Conservation (phyloP, 2,888 invertebrate species). For the Callyntrura sp. region DNA sequence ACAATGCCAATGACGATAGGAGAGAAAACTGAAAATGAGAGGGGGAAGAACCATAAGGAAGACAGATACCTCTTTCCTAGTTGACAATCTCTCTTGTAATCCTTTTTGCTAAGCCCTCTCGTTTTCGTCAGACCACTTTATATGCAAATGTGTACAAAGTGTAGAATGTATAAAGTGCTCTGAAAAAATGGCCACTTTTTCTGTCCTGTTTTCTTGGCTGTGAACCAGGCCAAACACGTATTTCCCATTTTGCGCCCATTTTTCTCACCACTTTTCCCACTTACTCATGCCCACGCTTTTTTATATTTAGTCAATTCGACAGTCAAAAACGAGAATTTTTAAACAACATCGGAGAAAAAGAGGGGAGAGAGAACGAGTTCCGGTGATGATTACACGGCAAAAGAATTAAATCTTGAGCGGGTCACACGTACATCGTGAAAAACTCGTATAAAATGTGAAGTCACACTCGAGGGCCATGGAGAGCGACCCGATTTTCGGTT, state of each 20-base stretch:
- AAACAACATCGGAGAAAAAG: too few relatives aligned
- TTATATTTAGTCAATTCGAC: too few relatives aligned
- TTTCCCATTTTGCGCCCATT: constrained; percentile 23
- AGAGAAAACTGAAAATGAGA: background rate
- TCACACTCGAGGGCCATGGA: background rate
- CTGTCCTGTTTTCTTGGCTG: background rate
- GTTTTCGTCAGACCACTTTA: constrained; percentile 13
- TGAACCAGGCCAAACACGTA: background rate
- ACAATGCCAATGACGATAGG: background rate
- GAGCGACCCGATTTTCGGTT: background rate
- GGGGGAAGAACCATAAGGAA: background rate
- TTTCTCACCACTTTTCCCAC: background rate
- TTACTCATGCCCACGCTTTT: background rate
- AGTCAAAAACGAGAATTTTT: too few relatives aligned
- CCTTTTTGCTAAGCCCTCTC: constrained; percentile 10
- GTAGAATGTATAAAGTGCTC: background rate
- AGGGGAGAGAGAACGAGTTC: background rate
- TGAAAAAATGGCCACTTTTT: constrained; percentile 11
- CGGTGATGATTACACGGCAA: background rate
- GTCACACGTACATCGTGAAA: constrained; percentile 29
- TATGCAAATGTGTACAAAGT: constrained; percentile 54
- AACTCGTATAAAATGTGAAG: background rate
- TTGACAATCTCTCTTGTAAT: constrained; percentile 7
- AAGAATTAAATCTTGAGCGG: background rate
- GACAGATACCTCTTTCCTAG: background rate